phyloP scores from a whole-genome alignment of 1,140 invertebrate genomes.

The Drosophila tani region DNA sequence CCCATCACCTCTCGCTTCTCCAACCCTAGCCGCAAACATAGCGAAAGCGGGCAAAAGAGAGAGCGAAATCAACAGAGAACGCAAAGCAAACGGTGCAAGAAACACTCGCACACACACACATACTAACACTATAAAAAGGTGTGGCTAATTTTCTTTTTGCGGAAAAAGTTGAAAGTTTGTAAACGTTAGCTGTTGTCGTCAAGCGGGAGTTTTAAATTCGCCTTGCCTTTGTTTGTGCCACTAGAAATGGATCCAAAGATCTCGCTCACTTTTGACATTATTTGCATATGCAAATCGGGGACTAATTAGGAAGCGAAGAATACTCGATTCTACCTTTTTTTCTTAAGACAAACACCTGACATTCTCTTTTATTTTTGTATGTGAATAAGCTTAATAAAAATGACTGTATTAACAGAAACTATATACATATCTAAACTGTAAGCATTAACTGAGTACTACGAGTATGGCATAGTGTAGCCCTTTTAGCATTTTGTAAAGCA shows the following conservation, averaged over 20 bases:
- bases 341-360: background rate
- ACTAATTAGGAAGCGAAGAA: conserved; percentile 27
- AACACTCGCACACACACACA: conserved; percentile 11
- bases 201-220: conserved; percentile 29
- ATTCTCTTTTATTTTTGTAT: conserved; percentile 7
- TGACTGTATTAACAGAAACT: background rate
- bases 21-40: background rate
- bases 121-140: conserved; percentile 31
- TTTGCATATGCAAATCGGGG: conserved; percentile 39
- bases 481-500: too few species aligned
- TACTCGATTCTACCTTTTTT: background rate
- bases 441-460: too few species aligned
- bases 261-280: conserved; percentile 45
- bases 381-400: background rate
- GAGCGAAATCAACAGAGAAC: conserved; percentile 26
- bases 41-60: conserved; percentile 35
- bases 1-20: background rate
- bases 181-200: conserved; percentile 20
- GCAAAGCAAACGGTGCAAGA: conserved; percentile 15
- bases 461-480: too few species aligned
- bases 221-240: conserved; percentile 16
- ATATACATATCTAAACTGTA: too few species aligned
- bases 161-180: conserved; percentile 24
- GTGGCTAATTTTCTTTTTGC: conserved; percentile 56
- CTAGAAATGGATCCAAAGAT: conserved; percentile 21